Conservation (phyloP, 1,140 invertebrate genomes). For the Neotoxoptera formosana region DNA sequence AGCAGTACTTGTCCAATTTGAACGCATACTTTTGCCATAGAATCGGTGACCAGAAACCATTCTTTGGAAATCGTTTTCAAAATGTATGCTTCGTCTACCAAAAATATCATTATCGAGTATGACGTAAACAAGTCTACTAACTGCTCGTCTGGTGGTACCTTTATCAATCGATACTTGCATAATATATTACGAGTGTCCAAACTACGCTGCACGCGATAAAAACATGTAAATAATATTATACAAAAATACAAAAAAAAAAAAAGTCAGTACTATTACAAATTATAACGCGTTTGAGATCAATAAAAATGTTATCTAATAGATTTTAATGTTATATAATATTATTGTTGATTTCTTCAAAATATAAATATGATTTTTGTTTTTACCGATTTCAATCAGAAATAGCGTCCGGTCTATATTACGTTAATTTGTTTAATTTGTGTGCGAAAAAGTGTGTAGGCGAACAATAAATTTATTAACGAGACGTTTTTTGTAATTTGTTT, state of each 20-base stretch:
- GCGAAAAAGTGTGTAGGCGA: no score
- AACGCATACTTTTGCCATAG: background rate
- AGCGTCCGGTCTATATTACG: rapidly evolving
- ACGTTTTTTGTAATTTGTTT: background rate
- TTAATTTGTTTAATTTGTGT: background rate
- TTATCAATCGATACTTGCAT: background rate
- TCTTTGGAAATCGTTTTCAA: background rate
- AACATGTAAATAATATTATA: background rate
- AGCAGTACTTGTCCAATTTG: background rate
- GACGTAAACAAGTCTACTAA: no score
- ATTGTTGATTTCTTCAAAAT: no score
- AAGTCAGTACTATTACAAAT: background rate
- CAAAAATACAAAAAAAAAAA: background rate
- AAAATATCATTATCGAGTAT: background rate
- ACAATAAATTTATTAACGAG: background rate
- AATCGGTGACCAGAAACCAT: background rate
- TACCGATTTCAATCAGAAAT: background rate
- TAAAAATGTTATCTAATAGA: background rate
- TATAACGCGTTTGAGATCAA: background rate
- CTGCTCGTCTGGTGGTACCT: background rate
- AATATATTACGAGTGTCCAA: background rate
- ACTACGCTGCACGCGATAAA: background rate
- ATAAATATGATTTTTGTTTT: background rate
- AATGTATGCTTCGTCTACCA: background rate
- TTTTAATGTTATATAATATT: background rate